Percentiles rank a stretch among this genome's conserved stretches.
Conservation (phyloP, 1,140 invertebrate species). For the Tetragonula clypearis region DNA sequence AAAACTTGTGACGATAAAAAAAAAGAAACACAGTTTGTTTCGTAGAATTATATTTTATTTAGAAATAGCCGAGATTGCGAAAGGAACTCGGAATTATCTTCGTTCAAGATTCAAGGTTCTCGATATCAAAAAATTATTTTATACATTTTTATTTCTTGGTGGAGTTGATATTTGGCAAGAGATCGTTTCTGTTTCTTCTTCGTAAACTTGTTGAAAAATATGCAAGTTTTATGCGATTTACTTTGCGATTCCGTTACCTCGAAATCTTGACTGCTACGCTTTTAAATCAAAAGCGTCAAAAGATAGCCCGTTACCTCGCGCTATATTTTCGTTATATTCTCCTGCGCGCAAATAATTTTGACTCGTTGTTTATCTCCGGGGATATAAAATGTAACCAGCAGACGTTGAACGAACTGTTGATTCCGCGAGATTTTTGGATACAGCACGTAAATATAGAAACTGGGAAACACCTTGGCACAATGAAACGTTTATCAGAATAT, state of each 20-base stretch:
- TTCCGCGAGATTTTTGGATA: conserved; percentile 7
- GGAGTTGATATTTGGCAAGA: background rate
- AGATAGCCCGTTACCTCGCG: background rate
- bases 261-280: background rate
- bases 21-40: background rate
- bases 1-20: background rate
- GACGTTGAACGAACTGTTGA: background rate
- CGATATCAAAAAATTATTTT: background rate
- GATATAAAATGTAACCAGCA: background rate
- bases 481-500: conserved; percentile 4
- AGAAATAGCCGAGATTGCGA: background rate
- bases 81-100: background rate
- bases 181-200: background rate
- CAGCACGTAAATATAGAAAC: conserved; percentile 6
- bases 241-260: too few species aligned
- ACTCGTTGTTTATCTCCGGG: background rate
- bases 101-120: background rate
- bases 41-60: background rate
- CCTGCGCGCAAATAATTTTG: background rate
- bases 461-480: background rate
- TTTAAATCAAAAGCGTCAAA: background rate
- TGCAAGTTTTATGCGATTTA: background rate
- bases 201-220: background rate
- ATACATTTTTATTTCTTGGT: background rate
- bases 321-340: background rate